Evolutionary conservation across 2,888 invertebrate genomes (phyloP), one percentile per base, ranked within the genome.

Genomic region (Cybosia mesomella): DNA sequence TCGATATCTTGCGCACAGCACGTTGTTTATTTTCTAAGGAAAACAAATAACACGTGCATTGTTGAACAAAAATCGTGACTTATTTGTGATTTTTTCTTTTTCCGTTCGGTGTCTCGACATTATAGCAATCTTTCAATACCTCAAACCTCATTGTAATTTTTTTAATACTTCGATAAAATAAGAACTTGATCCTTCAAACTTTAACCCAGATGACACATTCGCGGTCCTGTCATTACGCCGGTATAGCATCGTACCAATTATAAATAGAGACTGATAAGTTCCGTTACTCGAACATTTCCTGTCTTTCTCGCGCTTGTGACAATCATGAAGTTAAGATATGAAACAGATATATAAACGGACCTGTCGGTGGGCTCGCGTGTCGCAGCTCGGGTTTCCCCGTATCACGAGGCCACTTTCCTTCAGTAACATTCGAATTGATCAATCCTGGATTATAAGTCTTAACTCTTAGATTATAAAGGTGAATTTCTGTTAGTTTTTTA

Each of bases 251-350:
- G 86, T 76, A 81, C 86, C 87, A 91, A 91, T 92, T 92, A 92
- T 92, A 91, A 91, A 91, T 89, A 92, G 88, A 83, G 80, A 83
- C 85, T 87, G 89, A 92, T 91, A 91, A 87, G 88, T 91, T 85
- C 92, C 87, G 91, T 92, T 92, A 91, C 83, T 78, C 82, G 72
- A 71, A 73, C 60, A 32, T 36, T 57, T 24, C 57, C 79, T 64
- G 67, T 87, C 85, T 79, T 81, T 70, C 60, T 87, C 85, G 55
- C 80, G 71, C 85, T 67, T 64, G 49, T 28, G 60, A 70, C 43
- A 58, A 71, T 54, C 60, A 67, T 32, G 28, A 36, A 72, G 62
- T 57, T 58, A 69, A 68, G 61, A 83, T 88, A 74, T 77, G 86
- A 86, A 85, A 87, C 63, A 70, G 75, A 73, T 73, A 81, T 77